Base-by-base conservation (phyloP, 30 jellyfish, hydroid and myxozoan species). In the Catostylus mosaicus region DNA sequence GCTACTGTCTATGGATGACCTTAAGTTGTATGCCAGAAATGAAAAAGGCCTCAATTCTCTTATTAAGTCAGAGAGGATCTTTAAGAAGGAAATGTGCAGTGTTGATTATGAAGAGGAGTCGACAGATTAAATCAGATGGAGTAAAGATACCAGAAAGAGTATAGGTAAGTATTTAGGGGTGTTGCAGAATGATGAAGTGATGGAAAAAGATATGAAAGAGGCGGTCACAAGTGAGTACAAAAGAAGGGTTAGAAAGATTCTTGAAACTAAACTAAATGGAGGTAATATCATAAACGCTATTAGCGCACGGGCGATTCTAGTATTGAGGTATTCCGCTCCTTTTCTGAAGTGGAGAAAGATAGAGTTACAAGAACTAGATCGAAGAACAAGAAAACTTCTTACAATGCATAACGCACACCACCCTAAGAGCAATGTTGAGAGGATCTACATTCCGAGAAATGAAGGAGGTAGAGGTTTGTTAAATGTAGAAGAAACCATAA, bases 51-150 rank as follows among this genome's bases (percentile, higher is more conserved):
- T 40, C 54, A 40, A 40, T 40, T 40, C 54, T 40, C 54, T 40
- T 14, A 40, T 40, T 40, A 5, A 40, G 54, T 40, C 54, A 5
- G 11, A n/a, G n/a, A n/a, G n/a, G n/a, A n/a, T n/a, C n/a, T n/a
- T n/a, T n/a, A n/a, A n/a, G n/a, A n/a, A n/a, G n/a, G n/a, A 64
- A 64, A 64, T 64, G 45, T 64, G 10, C 76, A 31, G 76, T 23
- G 48, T 64, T 64, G 48, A 22, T 29, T 64, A 5, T 64, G 48
- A 64, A 64, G 76, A 64, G 48, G 48, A 47, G 76, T 23, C 45
- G 8, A 29, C 14, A 31, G 76, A 31, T 64, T 31, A 64, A 64
- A 64, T 64, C 76, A 3, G 45, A 64, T 9, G 76, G 76, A 64
- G 48, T 22, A 3, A 64, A 24, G 48, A 24, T 32, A 31, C 50